These are phyloP conservation scores for Prunella fulvescens DNA, from an alignment of 2,113 vertebrate species.

Conservation along the genomic window DNA sequence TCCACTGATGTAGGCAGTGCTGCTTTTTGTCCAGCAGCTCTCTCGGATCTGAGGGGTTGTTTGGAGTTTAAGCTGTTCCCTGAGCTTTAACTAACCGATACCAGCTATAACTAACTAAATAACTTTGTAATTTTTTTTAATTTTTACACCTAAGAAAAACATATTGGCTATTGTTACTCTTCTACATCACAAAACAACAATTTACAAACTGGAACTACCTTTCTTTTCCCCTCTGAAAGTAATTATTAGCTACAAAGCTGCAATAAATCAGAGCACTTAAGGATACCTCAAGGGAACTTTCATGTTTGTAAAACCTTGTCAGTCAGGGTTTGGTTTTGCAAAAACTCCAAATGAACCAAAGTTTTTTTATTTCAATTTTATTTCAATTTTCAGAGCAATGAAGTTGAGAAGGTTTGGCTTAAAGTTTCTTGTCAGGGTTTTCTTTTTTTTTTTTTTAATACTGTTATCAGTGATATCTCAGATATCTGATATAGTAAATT, in stretches of 20 bases:
- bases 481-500: not conserved
- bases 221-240: constrained; percentile 14
- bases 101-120: not conserved
- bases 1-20: not conserved
- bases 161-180: not conserved
- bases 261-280: constrained; percentile 11
- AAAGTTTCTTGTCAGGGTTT: not conserved
- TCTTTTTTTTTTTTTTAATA: not conserved
- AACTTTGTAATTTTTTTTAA: not conserved
- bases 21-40: not conserved
- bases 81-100: not conserved
- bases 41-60: not conserved
- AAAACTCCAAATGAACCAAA: not conserved
- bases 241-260: constrained; percentile 13
- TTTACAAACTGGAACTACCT: not conserved
- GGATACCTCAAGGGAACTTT: not conserved
- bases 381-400: not conserved
- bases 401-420: not conserved
- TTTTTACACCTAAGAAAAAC: not conserved
- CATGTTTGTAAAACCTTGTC: not conserved
- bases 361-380: not conserved
- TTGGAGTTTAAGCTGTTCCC: not conserved
- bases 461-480: not conserved
- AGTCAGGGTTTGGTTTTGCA: not conserved
- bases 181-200: not conserved